phyloP scores from a whole-genome alignment of 2,888 invertebrate genomes.

The Sminthurides aquaticus region DNA sequence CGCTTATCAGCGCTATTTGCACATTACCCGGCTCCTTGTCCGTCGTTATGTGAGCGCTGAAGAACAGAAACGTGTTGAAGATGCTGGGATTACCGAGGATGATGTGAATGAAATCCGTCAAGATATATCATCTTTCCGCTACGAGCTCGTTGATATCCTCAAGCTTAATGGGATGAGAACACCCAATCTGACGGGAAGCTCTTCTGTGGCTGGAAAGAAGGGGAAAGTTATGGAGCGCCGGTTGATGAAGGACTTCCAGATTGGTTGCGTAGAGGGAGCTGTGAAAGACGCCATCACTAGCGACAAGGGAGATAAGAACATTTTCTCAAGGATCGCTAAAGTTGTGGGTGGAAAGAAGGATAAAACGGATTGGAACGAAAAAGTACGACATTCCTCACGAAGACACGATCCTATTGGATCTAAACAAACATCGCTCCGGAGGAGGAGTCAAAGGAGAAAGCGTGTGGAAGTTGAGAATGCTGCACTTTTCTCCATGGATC shows the following conservation, averaged over 20 bases:
- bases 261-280: slow-evolving; percentile 76
- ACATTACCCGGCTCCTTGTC: slow-evolving; percentile 78
- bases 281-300: slow-evolving; percentile 63
- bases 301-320: slow-evolving; percentile 65
- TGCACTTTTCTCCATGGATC: slow-evolving; percentile 52
- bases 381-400: slow-evolving; percentile 65
- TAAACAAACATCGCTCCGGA: slow-evolving; percentile 34
- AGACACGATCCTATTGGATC: slow-evolving; percentile 67
- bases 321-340: slow-evolving; percentile 74
- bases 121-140: slow-evolving; percentile 89
- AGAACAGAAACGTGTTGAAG: slow-evolving; percentile 72
- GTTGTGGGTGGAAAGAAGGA: slow-evolving; percentile 60
- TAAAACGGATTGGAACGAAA: slow-evolving; percentile 76
- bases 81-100: slow-evolving; percentile 88
- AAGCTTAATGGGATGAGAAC: slow-evolving; percentile 80
- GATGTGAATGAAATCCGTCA: slow-evolving; percentile 97
- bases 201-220: slow-evolving; percentile 69
- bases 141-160: slow-evolving; percentile 85
- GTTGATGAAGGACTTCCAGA: slow-evolving; percentile 81
- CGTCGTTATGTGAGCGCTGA: slow-evolving; percentile 84
- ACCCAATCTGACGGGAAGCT: slow-evolving; percentile 62
- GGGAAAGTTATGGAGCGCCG: slow-evolving; percentile 79
- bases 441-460: slow-evolving; percentile 58
- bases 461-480: slow-evolving; percentile 61
- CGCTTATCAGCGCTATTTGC: slow-evolving; percentile 58